Percentiles rank a stretch among this genome's conserved stretches.
Conservation (phyloP, 2,113 vertebrate genomes). For the Morone saxatilis region DNA sequence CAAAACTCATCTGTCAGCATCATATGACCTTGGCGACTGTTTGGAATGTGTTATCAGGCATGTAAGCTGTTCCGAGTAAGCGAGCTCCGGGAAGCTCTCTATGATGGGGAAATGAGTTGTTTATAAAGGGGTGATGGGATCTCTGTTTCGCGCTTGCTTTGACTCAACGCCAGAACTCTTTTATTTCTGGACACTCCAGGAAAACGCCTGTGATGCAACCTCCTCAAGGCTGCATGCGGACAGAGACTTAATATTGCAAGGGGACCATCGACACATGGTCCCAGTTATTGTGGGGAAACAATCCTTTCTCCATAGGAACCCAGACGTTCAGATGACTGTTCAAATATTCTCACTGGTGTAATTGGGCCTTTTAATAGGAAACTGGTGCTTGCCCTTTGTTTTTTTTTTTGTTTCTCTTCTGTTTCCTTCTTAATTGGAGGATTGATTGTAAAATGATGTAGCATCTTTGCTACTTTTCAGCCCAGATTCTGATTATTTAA, state of each 20-base stretch:
- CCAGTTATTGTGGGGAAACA: slow-evolving; percentile 33
- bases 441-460: slow-evolving; percentile 38
- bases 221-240: slow-evolving; percentile 47
- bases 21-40: slow-evolving; percentile 60
- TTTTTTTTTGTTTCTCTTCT: slow-evolving; percentile 14
- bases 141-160: slow-evolving; percentile 57
- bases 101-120: slow-evolving; percentile 36
- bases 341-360: slow-evolving; percentile 24
- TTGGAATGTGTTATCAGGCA: slow-evolving; percentile 68
- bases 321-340: slow-evolving; percentile 30
- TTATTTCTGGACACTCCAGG: slow-evolving; percentile 57
- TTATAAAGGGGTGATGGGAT: slow-evolving; percentile 61
- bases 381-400: background rate
- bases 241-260: slow-evolving; percentile 58
- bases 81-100: slow-evolving; percentile 37
- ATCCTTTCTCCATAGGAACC: slow-evolving; percentile 36
- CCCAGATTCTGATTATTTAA: slow-evolving; percentile 8
- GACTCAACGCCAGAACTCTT: slow-evolving; percentile 55
- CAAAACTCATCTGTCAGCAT: slow-evolving; percentile 67
- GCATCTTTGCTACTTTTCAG: slow-evolving; percentile 9
- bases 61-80: slow-evolving; percentile 42
- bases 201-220: slow-evolving; percentile 35
- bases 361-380: slow-evolving; percentile 38
- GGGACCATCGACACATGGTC: slow-evolving; percentile 58
- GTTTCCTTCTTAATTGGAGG: slow-evolving; percentile 18